Conservation (phyloP, 2,113 vertebrate genomes). For the Potamarius usumacintae region DNA sequence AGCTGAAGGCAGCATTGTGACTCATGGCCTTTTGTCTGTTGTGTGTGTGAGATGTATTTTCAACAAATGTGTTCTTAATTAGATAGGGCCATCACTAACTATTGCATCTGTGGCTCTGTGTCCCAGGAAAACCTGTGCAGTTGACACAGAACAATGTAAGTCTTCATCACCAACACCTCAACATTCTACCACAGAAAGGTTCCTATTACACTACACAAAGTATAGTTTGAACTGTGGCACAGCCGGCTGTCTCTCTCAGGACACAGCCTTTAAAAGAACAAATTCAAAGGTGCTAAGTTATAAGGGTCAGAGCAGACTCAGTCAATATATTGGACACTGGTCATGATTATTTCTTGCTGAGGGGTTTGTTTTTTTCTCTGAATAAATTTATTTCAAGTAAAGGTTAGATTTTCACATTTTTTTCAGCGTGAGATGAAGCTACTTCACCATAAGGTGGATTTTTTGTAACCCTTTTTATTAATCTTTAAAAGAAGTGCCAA, state of each 20-base stretch:
- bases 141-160: not conserved
- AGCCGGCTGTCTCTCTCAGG: not conserved
- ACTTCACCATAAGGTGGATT: too few species aligned
- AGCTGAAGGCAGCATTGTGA: constrained; percentile 15
- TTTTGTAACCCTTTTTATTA: too few species aligned
- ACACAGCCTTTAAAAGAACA: not conserved
- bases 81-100: constrained; percentile 8
- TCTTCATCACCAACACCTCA: not conserved
- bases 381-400: too few species aligned
- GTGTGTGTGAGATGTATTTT: constrained; percentile 1
- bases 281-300: not conserved
- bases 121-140: constrained; percentile 1
- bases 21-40: not conserved
- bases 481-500: too few species aligned
- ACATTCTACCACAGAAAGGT: not conserved
- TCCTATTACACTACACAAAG: not conserved
- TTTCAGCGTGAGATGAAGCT: too few species aligned
- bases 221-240: not conserved
- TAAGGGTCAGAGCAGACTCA: not conserved
- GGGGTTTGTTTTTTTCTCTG: too few species aligned
- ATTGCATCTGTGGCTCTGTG: not conserved
- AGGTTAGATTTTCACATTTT: too few species aligned
- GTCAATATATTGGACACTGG: not conserved
- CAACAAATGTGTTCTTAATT: constrained; percentile 39
- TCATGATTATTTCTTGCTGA: not conserved